phyloP scores from a whole-genome alignment of 2,888 invertebrate genomes.

The Meta bourneti region DNA sequence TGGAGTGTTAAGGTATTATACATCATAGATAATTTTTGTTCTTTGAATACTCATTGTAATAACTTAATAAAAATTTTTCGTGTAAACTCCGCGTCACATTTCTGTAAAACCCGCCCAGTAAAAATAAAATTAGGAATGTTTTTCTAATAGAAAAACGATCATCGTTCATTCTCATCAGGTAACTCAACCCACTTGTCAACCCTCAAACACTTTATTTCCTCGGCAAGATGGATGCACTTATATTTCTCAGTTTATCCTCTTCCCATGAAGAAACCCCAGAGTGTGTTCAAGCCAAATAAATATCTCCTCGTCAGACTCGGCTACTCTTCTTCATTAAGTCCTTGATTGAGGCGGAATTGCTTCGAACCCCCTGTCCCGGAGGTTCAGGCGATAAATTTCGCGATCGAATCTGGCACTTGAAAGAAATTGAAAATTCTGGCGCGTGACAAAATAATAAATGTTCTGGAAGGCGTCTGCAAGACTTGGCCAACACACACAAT shows the following conservation, averaged over 20 bases:
- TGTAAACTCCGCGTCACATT: no score
- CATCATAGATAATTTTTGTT: no score
- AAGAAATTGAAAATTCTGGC: background rate
- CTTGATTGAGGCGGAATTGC: background rate
- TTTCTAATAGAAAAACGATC: no score
- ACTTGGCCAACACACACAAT: background rate
- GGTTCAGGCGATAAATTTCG: background rate
- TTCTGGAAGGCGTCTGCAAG: background rate
- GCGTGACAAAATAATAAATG: constrained; percentile 11
- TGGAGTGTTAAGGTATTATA: no score
- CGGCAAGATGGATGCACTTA: background rate
- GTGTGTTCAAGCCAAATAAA: background rate
- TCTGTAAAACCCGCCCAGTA: no score
- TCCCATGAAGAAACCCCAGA: no score
- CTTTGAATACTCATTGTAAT: no score
- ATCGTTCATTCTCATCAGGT: background rate
- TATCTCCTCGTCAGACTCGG: background rate
- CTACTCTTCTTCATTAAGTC: constrained; percentile 2
- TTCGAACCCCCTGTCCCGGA: background rate
- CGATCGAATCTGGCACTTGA: background rate
- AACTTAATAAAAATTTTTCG: no score
- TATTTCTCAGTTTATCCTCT: background rate
- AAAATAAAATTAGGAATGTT: no score
- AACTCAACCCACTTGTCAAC: background rate
- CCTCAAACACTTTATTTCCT: background rate